A percentile compares a stretch with the other conserved stretches of the same genome.
These are phyloP conservation scores for Drosophila nikananu DNA, from an alignment of 1,140 invertebrate species.

Conservation along the genomic window DNA sequence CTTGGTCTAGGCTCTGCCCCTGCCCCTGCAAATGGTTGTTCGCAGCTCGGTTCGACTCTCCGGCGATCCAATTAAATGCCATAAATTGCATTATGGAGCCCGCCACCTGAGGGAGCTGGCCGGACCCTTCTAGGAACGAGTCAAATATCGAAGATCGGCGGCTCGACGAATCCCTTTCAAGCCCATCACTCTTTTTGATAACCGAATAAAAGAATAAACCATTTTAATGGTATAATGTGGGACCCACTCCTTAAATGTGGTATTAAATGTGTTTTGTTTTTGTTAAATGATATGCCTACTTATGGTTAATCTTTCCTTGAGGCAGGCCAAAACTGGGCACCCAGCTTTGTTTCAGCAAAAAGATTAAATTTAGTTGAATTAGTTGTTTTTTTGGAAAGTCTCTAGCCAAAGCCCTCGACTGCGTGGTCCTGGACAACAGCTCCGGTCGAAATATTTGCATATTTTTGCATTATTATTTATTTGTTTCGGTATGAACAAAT, in stretches of 20 bases:
- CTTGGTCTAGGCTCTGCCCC: constrained; percentile 4
- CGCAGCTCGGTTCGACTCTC: constrained; percentile 1
- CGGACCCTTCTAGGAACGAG: constrained; percentile 4
- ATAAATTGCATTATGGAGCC: constrained; percentile 67
- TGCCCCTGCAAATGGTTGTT: constrained; percentile 21
- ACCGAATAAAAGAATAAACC: constrained; percentile 9
- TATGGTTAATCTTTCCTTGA: background rate
- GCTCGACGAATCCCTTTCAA: constrained; percentile 4
- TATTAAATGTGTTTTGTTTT: background rate
- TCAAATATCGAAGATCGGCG: constrained; percentile 1
- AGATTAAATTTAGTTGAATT: too few species aligned
- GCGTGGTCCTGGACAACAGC: too few species aligned
- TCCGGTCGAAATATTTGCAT: too few species aligned
- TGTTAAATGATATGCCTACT: background rate
- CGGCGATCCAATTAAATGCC: constrained; percentile 68
- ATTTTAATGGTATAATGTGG: constrained; percentile 2
- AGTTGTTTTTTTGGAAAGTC: too few species aligned
- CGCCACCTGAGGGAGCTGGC: background rate
- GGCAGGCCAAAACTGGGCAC: background rate
- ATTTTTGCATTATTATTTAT: too few species aligned
- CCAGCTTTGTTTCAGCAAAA: background rate
- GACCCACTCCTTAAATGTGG: background rate
- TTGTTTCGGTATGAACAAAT: too few species aligned
- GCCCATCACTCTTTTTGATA: constrained; percentile 1
- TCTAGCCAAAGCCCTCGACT: too few species aligned